Evolutionary conservation across 2,888 invertebrate species (phyloP).

Genomic region (Sarcophaga variegata): DNA sequence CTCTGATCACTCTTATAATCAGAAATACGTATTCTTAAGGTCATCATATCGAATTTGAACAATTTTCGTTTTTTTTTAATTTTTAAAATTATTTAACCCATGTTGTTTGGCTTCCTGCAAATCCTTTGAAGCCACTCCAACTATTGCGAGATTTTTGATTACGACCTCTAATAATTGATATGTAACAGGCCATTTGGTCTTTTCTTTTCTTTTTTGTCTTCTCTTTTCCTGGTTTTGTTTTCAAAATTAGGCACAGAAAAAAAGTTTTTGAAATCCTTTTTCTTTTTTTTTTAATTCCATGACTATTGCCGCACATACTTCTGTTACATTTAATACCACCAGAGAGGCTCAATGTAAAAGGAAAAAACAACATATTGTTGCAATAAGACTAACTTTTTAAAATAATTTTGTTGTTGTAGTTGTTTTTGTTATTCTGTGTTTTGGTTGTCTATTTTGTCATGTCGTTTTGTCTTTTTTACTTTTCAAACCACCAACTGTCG

Average conservation of each 20-base stretch:
- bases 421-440: not conserved
- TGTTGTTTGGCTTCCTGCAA: not conserved
- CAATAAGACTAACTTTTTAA: slow-evolving; percentile 65
- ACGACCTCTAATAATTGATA: slow-evolving; percentile 3
- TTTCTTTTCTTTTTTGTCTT: too few species aligned
- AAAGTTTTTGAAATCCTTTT: not conserved
- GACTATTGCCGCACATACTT: slow-evolving; percentile 6
- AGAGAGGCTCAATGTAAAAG: not conserved
- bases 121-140: not conserved
- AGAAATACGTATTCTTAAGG: too few species aligned
- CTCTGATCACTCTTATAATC: too few species aligned
- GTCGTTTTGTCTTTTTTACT: slow-evolving; percentile 54
- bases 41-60: not conserved
- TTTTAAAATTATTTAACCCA: not conserved
- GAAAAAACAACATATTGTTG: slow-evolving; percentile 61
- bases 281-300: slow-evolving; percentile 2
- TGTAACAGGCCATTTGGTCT: not conserved
- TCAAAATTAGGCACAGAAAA: not conserved
- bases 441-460: slow-evolving; percentile 63
- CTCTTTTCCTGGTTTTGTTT: not conserved
- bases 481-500: slow-evolving; percentile 68
- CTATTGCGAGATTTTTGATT: not conserved
- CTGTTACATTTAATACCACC: slow-evolving; percentile 37
- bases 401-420: slow-evolving; percentile 55
- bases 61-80: not conserved